Conservation (phyloP, 2,888 invertebrate species). For the Napeogenes inachia region DNA sequence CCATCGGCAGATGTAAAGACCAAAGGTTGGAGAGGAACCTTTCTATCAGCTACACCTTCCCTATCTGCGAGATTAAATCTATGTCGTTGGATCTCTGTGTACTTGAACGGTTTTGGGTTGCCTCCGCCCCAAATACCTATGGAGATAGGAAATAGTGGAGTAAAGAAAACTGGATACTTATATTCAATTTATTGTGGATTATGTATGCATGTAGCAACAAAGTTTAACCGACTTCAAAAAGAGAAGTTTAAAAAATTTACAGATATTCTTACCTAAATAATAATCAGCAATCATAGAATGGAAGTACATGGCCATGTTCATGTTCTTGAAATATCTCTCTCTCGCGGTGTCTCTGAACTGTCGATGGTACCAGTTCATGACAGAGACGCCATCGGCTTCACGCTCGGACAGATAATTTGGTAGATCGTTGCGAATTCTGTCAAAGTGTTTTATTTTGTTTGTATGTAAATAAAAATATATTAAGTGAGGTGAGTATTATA, state of each 20-base stretch:
- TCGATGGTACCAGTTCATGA: conserved; percentile 98
- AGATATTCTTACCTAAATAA: conserved; percentile 83
- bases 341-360: conserved; percentile 96
- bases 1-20: conserved; percentile 95
- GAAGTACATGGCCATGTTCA: conserved; percentile 97
- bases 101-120: conserved; percentile 95
- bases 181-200: not conserved
- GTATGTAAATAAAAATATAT: no score
- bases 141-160: not conserved
- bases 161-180: not conserved
- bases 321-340: conserved; percentile 97
- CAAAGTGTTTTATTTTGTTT: conserved; percentile 10
- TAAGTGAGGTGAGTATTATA: no score
- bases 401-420: conserved; percentile 97
- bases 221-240: not conserved
- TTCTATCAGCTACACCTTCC: conserved; percentile 93
- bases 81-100: conserved; percentile 97
- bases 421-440: conserved; percentile 94
- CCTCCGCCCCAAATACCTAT: conserved; percentile 95
- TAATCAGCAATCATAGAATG: conserved; percentile 99
- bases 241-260: not conserved
- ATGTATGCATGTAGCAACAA: no score
- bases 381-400: conserved; percentile 98
- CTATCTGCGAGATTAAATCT: conserved; percentile 91
- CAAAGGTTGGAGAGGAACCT: conserved; percentile 95